phyloP scores from a whole-genome alignment of 2,797 vertebrate species.

The Pangasius krempfi region DNA sequence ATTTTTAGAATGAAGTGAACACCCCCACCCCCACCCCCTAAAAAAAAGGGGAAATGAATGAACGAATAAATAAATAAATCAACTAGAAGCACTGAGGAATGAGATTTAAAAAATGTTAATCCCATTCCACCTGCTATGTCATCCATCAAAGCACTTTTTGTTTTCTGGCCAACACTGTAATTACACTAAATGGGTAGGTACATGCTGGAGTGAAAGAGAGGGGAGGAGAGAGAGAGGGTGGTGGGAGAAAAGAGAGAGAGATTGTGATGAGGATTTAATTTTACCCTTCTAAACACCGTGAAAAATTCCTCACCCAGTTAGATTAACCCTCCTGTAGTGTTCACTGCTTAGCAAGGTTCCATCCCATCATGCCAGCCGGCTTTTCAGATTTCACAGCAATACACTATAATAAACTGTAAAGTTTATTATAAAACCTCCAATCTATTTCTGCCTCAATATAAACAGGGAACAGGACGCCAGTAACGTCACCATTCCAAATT shows the following conservation, averaged over 20 bases:
- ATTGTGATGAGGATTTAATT: conserved; percentile 41
- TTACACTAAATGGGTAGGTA: conserved; percentile 56
- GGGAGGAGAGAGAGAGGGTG: conserved; percentile 5
- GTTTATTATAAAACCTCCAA: background rate
- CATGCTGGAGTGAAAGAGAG: conserved; percentile 43
- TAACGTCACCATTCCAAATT: background rate
- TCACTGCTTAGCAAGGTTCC: background rate
- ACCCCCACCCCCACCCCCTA: background rate
- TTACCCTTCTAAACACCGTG: conserved; percentile 42
- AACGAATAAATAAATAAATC: background rate
- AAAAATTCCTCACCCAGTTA: conserved; percentile 62
- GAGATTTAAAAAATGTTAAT: conserved; percentile 53
- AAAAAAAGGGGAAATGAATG: conserved; percentile 22
- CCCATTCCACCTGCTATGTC: conserved; percentile 52
- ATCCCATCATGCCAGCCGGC: background rate
- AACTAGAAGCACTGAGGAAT: conserved; percentile 40
- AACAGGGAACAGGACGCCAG: background rate
- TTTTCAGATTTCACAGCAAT: background rate
- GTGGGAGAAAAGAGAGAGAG: conserved; percentile 39
- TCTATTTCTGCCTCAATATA: background rate
- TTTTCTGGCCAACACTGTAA: conserved; percentile 52
- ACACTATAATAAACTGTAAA: background rate
- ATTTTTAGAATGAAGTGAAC: conserved; percentile 9
- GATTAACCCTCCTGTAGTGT: background rate
- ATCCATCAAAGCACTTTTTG: conserved; percentile 51